Conservation (phyloP, 2,888 invertebrate genomes). For the Drosophila gaucha region DNA sequence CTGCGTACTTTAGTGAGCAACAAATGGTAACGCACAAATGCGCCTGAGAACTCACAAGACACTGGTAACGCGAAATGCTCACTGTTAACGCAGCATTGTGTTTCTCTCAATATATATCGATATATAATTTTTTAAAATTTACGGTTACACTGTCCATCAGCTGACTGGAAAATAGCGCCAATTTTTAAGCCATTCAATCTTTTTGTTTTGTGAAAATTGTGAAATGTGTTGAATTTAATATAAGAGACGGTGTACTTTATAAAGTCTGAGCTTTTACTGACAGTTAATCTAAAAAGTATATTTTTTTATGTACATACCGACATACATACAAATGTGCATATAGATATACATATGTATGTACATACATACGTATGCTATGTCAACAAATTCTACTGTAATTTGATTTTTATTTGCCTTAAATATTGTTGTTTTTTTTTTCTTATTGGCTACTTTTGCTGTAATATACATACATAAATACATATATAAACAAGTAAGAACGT, state of each 20-base stretch:
- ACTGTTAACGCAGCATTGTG: not conserved
- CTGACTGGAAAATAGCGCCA: slow-evolving; percentile 22
- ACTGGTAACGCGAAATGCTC: slow-evolving; percentile 12
- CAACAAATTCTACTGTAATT: no score
- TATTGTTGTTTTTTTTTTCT: not conserved
- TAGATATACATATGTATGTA: not conserved
- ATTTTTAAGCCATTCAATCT: not conserved
- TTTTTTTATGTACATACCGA: not conserved
- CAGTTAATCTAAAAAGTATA: not conserved
- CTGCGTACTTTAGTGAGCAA: not conserved
- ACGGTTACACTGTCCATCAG: slow-evolving; percentile 33
- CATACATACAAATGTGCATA: no score
- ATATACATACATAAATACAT: no score
- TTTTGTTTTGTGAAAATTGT: not conserved
- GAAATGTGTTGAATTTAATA: not conserved
- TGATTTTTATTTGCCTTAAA: no score
- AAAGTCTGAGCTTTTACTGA: no score
- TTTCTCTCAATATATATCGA: slow-evolving; percentile 21
- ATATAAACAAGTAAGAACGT: no score
- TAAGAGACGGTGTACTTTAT: not conserved
- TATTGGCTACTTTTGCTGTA: not conserved
- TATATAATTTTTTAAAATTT: not conserved
- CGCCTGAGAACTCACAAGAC: not conserved
- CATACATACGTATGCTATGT: no score
- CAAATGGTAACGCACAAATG: slow-evolving; percentile 2